Percentiles rank a stretch among this genome's conserved stretches.
Evolutionary conservation across 2,797 vertebrate genomes (phyloP).

Genomic region (Dromococcyx pavoninus): DNA sequence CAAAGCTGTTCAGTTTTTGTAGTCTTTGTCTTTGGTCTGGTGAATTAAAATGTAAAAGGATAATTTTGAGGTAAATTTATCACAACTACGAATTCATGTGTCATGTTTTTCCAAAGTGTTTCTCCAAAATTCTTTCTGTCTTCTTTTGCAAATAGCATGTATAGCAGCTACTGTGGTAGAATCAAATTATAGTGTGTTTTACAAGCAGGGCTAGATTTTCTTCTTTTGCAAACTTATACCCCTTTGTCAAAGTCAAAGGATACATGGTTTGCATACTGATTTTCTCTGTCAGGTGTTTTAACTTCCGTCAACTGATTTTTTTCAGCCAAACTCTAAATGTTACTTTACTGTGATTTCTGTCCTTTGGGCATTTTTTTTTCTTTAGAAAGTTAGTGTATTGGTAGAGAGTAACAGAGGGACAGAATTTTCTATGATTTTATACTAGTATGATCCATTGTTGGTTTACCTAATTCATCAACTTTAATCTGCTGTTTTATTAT

Average conservation of each 20-base stretch:
- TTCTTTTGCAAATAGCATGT: background rate
- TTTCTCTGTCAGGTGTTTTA: background rate
- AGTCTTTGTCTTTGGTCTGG: background rate
- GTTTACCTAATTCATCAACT: background rate
- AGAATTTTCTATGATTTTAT: background rate
- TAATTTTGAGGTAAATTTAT: background rate
- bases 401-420: background rate
- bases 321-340: background rate
- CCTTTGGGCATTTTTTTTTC: background rate
- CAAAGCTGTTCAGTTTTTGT: constrained; percentile 17
- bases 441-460: background rate
- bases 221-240: background rate
- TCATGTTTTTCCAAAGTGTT: background rate
- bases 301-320: background rate
- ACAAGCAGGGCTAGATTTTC: background rate
- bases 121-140: background rate
- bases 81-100: background rate
- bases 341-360: background rate
- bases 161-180: background rate
- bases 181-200: background rate
- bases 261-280: constrained; percentile 10
- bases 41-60: background rate
- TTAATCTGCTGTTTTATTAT: background rate
- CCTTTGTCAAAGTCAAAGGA: constrained; percentile 17
- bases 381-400: background rate